Evolutionary conservation across 1,140 invertebrate species (phyloP), one percentile per base, ranked within the genome.

Genomic region (Homarus americanus): DNA sequence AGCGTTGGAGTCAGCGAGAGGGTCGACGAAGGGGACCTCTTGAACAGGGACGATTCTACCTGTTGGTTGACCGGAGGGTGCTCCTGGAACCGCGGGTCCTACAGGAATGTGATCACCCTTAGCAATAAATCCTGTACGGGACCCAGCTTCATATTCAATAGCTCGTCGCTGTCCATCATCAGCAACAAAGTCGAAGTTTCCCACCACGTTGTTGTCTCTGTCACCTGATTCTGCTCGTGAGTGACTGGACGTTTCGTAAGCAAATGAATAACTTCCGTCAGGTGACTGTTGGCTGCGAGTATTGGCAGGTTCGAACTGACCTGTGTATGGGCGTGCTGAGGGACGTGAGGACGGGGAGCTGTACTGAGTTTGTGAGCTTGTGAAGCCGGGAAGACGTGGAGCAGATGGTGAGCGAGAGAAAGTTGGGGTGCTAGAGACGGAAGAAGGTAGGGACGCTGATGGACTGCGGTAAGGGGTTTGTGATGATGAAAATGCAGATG

Each of bases 61-160:
- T 0, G 91, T 92, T 53, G 88, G 87, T 78, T 92, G 91, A 12
- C 91, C 91, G 53, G 87, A 85, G 24, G 91, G 91, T 15, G 91
- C 91, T 34, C 91, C 91, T 28, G 91, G 91, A 34, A 92, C 91
- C n/a, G 49, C 76, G n/a, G 91, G 91, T 69, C 91, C 91, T 75
- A 92, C 91, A 36, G 92, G 92, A 40, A 92, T 82, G 85, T 92
- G 92, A 24, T 79, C 85, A 32, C 92, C 92, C 78, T 92, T 90
- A 34, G 92, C 90, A 58, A 92, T 92, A 66, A 92, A 92, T 24
- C 92, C 92, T 44, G 91, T 92, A n/a, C 53, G 79, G 34, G 90
- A 89, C n/a, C 92, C 82, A 40, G 92, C 92, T 49, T 92, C 91
- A 75, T 92, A 92, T 28, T 40, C n/a, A 0, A 92, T 87, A 34